A percentile compares a stretch with the other conserved stretches of the same genome.
Conservation (phyloP, 2,797 vertebrate species). For the Miichthys miiuy region DNA sequence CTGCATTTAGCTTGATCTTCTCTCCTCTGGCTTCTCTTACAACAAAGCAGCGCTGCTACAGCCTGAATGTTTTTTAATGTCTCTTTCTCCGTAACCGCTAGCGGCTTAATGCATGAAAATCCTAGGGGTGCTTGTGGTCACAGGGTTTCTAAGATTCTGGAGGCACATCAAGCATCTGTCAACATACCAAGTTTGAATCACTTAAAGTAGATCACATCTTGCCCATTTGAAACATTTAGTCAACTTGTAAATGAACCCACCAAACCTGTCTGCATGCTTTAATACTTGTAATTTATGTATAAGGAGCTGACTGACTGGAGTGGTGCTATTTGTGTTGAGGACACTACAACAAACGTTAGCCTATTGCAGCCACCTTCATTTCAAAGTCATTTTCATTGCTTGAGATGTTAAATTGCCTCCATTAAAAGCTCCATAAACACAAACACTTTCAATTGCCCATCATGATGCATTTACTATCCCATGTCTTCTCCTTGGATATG, state of each 20-base stretch:
- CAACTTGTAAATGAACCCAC: constrained; percentile 17
- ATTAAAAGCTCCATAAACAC: constrained; percentile 42
- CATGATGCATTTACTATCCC: constrained; percentile 37
- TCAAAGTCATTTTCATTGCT: constrained; percentile 40
- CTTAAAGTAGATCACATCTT: constrained; percentile 40
- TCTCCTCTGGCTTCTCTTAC: constrained; percentile 15
- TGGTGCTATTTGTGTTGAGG: constrained; percentile 20
- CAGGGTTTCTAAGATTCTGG: constrained; percentile 37
- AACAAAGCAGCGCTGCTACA: neutral
- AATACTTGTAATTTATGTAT: constrained; percentile 35
- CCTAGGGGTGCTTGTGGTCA: constrained; percentile 31
- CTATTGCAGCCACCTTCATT: constrained; percentile 39
- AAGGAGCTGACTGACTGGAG: constrained; percentile 26
- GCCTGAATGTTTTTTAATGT: constrained; percentile 39
- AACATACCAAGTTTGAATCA: constrained; percentile 27
- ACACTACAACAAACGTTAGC: constrained; percentile 32
- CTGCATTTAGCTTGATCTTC: constrained; percentile 18
- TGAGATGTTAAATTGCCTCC: constrained; percentile 46
- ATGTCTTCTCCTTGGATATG: constrained; percentile 47
- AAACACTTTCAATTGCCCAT: constrained; percentile 54
- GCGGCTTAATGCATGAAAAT: constrained; percentile 25
- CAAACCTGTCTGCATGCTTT: constrained; percentile 33
- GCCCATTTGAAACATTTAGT: constrained; percentile 30
- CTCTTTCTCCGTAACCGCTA: constrained; percentile 21
- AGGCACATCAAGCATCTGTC: constrained; percentile 33